Evolutionary conservation across 2,797 vertebrate species (phyloP).

Genomic region (Saxicola maurus): DNA sequence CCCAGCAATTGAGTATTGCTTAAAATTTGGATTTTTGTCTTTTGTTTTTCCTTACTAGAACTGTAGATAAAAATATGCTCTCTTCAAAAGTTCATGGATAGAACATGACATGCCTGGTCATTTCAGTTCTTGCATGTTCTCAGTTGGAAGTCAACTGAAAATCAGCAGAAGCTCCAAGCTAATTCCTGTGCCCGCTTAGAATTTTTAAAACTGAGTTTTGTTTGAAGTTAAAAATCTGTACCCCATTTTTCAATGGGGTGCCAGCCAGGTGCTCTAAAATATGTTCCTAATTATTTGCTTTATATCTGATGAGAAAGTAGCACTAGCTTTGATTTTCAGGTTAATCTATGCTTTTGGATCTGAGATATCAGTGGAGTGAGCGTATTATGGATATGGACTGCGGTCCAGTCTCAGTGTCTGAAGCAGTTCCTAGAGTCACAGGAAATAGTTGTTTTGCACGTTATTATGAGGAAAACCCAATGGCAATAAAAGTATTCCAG

Average conservation of each 20-base stretch:
- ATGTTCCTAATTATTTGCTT: neutral
- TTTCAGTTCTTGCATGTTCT: neutral
- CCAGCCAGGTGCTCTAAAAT: neutral
- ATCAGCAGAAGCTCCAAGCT: neutral
- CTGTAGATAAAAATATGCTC: fast-evolving
- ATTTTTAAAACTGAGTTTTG: neutral
- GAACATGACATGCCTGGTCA: neutral
- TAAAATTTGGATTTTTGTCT: neutral
- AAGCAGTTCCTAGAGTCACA: neutral
- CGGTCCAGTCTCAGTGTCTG: neutral
- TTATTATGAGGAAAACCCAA: neutral
- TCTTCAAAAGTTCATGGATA: neutral
- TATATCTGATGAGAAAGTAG: neutral
- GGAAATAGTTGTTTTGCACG: neutral
- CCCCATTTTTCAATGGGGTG: neutral
- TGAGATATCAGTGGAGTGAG: neutral
- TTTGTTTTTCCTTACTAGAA: neutral
- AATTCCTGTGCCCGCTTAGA: neutral
- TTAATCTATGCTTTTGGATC: neutral
- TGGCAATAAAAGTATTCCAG: neutral
- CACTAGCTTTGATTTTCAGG: neutral
- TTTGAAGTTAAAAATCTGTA: neutral
- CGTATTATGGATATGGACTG: neutral
- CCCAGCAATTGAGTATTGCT: neutral
- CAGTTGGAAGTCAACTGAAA: neutral